Conservation (phyloP, 2,797 vertebrate species). For the Fringilla coelebs region DNA sequence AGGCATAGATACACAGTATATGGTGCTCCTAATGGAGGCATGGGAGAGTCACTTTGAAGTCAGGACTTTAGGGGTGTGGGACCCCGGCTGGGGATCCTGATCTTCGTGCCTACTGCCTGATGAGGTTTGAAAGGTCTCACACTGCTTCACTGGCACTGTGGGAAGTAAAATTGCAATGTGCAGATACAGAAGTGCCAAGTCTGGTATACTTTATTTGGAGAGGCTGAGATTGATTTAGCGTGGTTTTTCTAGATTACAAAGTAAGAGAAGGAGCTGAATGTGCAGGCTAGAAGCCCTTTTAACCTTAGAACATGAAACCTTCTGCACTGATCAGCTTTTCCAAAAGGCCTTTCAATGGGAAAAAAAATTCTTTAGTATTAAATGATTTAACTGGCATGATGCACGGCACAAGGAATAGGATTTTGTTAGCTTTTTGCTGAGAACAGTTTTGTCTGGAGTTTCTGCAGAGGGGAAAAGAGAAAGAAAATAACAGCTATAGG, state of each 20-base stretch:
- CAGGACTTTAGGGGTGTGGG: background rate
- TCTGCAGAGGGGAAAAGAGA: background rate
- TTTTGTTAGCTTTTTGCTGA: background rate
- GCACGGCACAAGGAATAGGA: background rate
- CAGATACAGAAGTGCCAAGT: background rate
- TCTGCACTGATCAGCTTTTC: constrained; percentile 6
- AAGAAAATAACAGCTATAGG: background rate
- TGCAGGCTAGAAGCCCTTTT: background rate
- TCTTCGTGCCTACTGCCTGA: background rate
- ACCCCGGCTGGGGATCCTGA: background rate
- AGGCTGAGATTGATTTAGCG: background rate
- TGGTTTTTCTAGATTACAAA: background rate
- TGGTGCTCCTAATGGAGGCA: background rate
- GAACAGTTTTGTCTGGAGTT: background rate
- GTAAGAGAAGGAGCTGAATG: constrained; percentile 16
- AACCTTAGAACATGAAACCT: constrained; percentile 21
- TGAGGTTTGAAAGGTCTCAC: constrained; percentile 20
- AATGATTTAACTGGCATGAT: background rate
- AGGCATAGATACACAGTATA: background rate
- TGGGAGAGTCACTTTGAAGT: background rate
- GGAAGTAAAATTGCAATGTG: background rate
- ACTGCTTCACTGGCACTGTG: background rate
- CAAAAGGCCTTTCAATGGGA: background rate
- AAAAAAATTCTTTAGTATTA: background rate
- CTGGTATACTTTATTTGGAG: background rate